These are phyloP conservation scores for Brachymystax lenok DNA, from an alignment of 2,797 vertebrate genomes.

Conservation along the genomic window DNA sequence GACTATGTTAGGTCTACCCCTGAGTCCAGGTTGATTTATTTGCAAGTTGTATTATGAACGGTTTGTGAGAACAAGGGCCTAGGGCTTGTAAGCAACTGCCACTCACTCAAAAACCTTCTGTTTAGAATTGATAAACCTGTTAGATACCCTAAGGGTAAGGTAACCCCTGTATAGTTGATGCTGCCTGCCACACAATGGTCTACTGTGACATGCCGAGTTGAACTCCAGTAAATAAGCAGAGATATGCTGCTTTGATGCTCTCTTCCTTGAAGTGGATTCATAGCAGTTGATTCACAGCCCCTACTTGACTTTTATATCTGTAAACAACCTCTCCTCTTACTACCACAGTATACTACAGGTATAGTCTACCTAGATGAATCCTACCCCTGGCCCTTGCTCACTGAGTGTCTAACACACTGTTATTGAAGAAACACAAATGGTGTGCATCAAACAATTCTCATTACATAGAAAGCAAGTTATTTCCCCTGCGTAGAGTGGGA, in stretches of 20 bases:
- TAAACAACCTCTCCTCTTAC: background rate
- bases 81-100: background rate
- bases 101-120: background rate
- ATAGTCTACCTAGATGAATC: too few species aligned
- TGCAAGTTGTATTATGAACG: background rate
- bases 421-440: background rate
- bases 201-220: background rate
- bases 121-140: too few species aligned
- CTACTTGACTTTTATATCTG: background rate
- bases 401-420: too few species aligned
- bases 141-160: too few species aligned
- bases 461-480: background rate
- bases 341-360: too few species aligned
- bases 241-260: slow-evolving; percentile 27
- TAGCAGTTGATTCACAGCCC: slow-evolving; percentile 17
- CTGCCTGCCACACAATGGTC: background rate
- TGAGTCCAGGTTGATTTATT: background rate
- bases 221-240: slow-evolving; percentile 20
- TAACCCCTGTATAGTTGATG: too few species aligned
- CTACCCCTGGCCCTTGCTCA: too few species aligned
- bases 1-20: background rate
- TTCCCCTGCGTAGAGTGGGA: background rate
- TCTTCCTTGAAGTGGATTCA: slow-evolving; percentile 13
- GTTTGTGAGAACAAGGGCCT: background rate
- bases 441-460: background rate